phyloP scores from a whole-genome alignment of 2,888 invertebrate genomes.

The Melanostoma mellinum region DNA sequence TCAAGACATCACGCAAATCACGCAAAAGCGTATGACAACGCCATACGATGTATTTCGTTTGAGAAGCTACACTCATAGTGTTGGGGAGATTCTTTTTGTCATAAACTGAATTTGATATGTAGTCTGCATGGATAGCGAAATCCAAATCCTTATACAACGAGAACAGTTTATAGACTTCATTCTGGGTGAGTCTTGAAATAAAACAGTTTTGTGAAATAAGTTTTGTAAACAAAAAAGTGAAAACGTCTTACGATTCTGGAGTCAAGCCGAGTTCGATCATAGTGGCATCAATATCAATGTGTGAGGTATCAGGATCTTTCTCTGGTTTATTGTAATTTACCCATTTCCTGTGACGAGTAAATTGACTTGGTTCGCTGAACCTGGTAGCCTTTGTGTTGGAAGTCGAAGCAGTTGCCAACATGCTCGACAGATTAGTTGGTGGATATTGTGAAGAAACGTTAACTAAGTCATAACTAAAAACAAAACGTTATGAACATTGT shows the following conservation, averaged over 20 bases:
- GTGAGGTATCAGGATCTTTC: slow-evolving; percentile 15
- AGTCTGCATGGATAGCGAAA: slow-evolving; percentile 43
- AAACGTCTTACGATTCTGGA: slow-evolving; percentile 40
- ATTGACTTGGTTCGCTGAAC: neutral
- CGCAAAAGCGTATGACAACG: slow-evolving; percentile 32
- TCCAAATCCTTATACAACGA: slow-evolving; percentile 29
- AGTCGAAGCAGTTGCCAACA: slow-evolving; percentile 15
- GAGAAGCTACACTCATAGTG: slow-evolving; percentile 44
- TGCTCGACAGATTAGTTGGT: slow-evolving; percentile 36
- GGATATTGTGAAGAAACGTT: neutral
- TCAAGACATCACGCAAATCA: slow-evolving; percentile 22
- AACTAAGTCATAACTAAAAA: neutral
- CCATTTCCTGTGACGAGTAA: slow-evolving; percentile 13
- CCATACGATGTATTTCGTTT: slow-evolving; percentile 49
- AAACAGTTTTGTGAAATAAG: neutral
- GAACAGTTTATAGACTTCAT: slow-evolving; percentile 51
- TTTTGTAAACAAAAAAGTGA: neutral
- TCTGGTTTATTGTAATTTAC: neutral
- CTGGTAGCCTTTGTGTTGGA: neutral
- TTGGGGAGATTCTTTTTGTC: slow-evolving; percentile 43
- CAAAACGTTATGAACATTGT: neutral
- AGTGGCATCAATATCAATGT: slow-evolving; percentile 40
- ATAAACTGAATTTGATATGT: slow-evolving; percentile 15
- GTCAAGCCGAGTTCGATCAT: slow-evolving; percentile 48
- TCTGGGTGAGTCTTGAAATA: slow-evolving; percentile 19